These are phyloP conservation scores for Mirounga angustirostris DNA, from an alignment of 2,113 vertebrate genomes.

Conservation along the genomic window DNA sequence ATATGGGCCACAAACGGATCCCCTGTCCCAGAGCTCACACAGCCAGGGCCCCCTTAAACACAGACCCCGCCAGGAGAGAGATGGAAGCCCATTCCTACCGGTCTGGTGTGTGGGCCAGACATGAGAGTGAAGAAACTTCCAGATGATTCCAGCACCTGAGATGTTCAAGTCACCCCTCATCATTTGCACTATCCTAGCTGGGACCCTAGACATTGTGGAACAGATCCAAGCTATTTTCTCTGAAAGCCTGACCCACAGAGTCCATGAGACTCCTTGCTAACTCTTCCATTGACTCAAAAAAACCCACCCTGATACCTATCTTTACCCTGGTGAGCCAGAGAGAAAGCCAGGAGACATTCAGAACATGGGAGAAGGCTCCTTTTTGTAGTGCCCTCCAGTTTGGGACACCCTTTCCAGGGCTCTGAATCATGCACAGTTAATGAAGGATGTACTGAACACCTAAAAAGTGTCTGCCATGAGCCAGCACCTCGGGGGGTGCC, in stretches of 20 bases:
- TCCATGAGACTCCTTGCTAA: not conserved
- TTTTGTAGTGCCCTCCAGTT: not conserved
- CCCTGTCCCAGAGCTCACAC: not conserved
- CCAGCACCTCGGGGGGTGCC: not conserved
- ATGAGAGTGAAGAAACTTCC: not conserved
- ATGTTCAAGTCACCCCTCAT: not conserved
- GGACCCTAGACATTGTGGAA: not conserved
- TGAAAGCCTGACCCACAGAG: not conserved
- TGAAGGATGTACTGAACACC: not conserved
- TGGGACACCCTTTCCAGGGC: not conserved
- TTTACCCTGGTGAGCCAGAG: not conserved
- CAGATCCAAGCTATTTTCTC: not conserved
- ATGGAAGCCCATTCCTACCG: not conserved
- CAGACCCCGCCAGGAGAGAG: not conserved
- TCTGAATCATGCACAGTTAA: not conserved
- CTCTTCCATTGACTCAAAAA: not conserved
- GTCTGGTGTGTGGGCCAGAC: not conserved
- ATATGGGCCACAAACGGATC: fast-evolving
- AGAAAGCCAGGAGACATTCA: not conserved
- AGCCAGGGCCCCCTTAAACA: not conserved
- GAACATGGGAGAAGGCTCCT: not conserved
- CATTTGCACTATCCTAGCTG: not conserved
- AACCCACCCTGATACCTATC: too few relatives aligned
- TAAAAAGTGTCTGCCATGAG: not conserved
- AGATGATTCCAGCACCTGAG: not conserved